Conservation (phyloP, 2,797 vertebrate genomes). For the Etheostoma nigrum region DNA sequence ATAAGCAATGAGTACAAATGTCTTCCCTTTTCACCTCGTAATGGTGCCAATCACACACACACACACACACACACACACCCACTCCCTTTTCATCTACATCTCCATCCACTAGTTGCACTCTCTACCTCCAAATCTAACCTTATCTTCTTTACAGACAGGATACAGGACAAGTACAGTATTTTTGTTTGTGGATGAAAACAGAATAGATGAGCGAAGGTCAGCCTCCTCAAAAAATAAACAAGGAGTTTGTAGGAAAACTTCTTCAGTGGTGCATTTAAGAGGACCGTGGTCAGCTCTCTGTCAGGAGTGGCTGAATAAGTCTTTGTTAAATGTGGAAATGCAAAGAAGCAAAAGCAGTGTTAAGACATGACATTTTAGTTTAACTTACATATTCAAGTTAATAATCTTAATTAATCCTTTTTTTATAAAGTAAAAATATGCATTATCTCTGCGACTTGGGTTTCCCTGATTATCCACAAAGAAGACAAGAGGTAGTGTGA, state of each 20-base stretch:
- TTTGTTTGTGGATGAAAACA: slow-evolving; percentile 55
- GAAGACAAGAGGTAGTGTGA: not conserved
- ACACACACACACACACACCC: slow-evolving; percentile 20
- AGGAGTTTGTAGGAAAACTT: slow-evolving; percentile 60
- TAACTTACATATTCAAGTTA: not conserved
- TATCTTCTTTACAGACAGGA: slow-evolving; percentile 27
- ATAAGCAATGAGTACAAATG: slow-evolving; percentile 79
- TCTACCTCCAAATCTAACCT: slow-evolving; percentile 66
- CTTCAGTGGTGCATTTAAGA: slow-evolving; percentile 32
- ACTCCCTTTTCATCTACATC: slow-evolving; percentile 58
- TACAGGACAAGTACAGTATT: slow-evolving; percentile 23
- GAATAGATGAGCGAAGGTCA: slow-evolving; percentile 51
- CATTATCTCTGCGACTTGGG: not conserved
- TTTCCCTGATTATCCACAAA: not conserved
- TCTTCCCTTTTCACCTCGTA: slow-evolving; percentile 77
- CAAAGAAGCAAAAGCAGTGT: slow-evolving; percentile 26
- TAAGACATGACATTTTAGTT: slow-evolving; percentile 32
- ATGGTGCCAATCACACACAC: slow-evolving; percentile 77
- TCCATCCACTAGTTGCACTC: slow-evolving; percentile 49
- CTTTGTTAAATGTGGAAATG: slow-evolving; percentile 57
- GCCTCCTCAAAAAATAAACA: slow-evolving; percentile 45
- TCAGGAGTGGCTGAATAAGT: slow-evolving; percentile 13
- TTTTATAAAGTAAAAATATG: not conserved
- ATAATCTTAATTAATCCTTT: not conserved
- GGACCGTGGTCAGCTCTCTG: not conserved